Percentiles rank a stretch among this genome's conserved stretches.
These are phyloP conservation scores for Heteromyza rotundicornis DNA, from an alignment of 2,888 invertebrate genomes.

Conservation along the genomic window DNA sequence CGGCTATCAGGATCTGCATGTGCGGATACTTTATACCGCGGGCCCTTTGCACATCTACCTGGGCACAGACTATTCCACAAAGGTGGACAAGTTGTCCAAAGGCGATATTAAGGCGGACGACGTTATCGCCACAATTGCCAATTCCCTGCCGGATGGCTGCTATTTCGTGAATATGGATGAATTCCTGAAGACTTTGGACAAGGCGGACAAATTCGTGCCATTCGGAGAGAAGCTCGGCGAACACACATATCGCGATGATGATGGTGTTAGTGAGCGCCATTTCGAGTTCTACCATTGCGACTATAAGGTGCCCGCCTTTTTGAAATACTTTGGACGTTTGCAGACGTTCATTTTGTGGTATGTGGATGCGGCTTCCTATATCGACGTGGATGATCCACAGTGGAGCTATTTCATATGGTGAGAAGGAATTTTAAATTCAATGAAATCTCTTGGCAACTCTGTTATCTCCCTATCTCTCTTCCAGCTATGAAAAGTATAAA, in stretches of 20 bases:
- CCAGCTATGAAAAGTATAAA: constrained; percentile 75
- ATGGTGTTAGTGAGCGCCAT: constrained; percentile 56
- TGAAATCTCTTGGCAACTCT: background rate
- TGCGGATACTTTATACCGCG: constrained; percentile 82
- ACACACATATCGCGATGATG: constrained; percentile 62
- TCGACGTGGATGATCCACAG: constrained; percentile 89
- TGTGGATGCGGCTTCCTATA: constrained; percentile 94
- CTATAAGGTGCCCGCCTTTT: constrained; percentile 74
- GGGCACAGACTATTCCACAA: constrained; percentile 72
- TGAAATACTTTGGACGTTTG: constrained; percentile 79
- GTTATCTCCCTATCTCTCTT: too few species aligned
- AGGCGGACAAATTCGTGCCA: constrained; percentile 79
- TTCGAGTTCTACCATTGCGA: constrained; percentile 86
- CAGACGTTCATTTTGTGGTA: constrained; percentile 94
- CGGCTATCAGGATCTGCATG: constrained; percentile 84
- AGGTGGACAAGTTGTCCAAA: constrained; percentile 66
- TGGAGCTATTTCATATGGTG: constrained; percentile 89
- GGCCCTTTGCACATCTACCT: constrained; percentile 82
- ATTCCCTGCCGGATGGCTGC: constrained; percentile 75
- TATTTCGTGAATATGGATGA: constrained; percentile 73
- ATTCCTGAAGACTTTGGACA: constrained; percentile 72
- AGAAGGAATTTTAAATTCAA: constrained; percentile 50
- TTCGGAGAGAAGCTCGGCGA: constrained; percentile 73
- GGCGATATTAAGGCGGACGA: constrained; percentile 74
- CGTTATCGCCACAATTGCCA: constrained; percentile 72